Conservation (phyloP, 2,888 invertebrate genomes). For the Ormyrus pomaceus region DNA sequence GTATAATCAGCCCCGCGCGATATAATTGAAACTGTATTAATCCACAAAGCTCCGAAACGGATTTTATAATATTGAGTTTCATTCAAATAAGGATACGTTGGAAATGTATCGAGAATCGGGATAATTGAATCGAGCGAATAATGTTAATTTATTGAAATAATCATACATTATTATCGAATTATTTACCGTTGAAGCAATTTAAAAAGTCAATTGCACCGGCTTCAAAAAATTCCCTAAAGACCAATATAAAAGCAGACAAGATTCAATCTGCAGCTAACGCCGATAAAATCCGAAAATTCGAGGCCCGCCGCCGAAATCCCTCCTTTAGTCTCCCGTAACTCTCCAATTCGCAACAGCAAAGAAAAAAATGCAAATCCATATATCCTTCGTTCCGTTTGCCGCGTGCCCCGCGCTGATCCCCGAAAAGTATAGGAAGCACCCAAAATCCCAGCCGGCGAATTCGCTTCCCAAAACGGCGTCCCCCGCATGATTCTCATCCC, state of each 20-base stretch:
- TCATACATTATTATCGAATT: neutral
- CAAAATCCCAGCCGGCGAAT: slow-evolving; percentile 3
- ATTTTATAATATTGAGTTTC: neutral
- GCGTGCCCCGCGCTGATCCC: neutral
- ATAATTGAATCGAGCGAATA: neutral
- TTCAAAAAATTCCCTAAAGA: neutral
- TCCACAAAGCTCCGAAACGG: neutral
- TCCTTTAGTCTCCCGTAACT: neutral
- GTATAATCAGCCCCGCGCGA: neutral
- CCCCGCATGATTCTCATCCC: neutral
- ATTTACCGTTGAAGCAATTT: neutral
- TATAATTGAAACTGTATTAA: slow-evolving; percentile 27
- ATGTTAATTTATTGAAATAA: neutral
- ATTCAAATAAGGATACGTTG: slow-evolving; percentile 5
- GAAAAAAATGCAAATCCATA: neutral
- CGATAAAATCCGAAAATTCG: neutral
- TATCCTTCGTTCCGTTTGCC: neutral
- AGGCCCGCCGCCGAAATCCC: slow-evolving; percentile 4
- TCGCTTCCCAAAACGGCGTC: slow-evolving; percentile 7
- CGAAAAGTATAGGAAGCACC: neutral
- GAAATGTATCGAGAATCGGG: neutral
- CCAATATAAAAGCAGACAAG: neutral
- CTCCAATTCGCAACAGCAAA: neutral
- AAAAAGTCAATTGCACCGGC: neutral
- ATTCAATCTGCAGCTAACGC: neutral